Evolutionary conservation across 2,797 vertebrate genomes (phyloP).

Genomic region (Gouania willdenowi): DNA sequence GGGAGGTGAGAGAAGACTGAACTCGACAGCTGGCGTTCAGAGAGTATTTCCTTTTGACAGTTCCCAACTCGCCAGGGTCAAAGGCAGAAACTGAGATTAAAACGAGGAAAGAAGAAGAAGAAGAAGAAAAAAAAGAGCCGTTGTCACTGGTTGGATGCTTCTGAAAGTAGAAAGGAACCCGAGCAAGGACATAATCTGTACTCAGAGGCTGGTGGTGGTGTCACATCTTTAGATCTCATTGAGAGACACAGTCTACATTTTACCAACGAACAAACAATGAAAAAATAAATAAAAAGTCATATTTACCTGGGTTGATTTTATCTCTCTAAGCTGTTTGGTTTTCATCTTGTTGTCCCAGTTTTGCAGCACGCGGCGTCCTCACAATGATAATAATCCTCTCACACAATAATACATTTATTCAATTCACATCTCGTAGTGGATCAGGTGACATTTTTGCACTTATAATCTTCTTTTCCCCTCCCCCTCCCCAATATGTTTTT

Average conservation of each 20-base stretch:
- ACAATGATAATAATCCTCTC: conserved; percentile 58
- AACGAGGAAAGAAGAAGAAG: conserved; percentile 30
- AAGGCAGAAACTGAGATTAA: conserved; percentile 37
- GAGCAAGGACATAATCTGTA: conserved; percentile 3
- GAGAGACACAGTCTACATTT: conserved; percentile 29
- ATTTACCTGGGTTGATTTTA: conserved; percentile 54
- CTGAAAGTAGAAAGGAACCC: background rate
- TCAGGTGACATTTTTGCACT: conserved; percentile 48
- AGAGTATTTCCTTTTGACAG: conserved; percentile 43
- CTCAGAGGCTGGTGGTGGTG: background rate
- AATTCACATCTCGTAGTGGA: conserved; percentile 41
- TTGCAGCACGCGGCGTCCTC: conserved; percentile 26
- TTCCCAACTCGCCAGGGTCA: conserved; percentile 33
- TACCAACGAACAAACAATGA: conserved; percentile 13
- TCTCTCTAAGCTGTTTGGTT: conserved; percentile 55
- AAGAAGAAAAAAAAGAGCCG: conserved; percentile 1
- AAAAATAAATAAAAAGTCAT: conserved; percentile 29
- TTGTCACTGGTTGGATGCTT: conserved; percentile 6
- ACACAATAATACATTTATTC: conserved; percentile 51
- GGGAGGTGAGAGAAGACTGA: conserved; percentile 26
- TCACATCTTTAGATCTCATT: conserved; percentile 8
- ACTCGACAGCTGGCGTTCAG: conserved; percentile 45
- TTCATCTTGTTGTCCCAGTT: conserved; percentile 57
- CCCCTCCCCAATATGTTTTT: conserved; percentile 4
- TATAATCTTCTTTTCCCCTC: conserved; percentile 33